phyloP scores from a whole-genome alignment of 2,888 invertebrate species.

The Agrochola litura region DNA sequence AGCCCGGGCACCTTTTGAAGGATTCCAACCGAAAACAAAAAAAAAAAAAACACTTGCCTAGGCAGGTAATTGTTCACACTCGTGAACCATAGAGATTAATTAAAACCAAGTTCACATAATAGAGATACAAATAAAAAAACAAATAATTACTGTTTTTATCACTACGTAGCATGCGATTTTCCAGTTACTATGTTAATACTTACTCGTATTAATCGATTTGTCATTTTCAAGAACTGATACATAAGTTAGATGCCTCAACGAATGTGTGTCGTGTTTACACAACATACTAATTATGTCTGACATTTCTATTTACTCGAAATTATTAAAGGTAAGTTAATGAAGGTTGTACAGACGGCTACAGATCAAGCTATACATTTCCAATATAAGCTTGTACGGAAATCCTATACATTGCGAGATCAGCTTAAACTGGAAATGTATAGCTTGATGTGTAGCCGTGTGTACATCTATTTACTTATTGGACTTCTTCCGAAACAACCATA shows the following conservation, averaged over 20 bases:
- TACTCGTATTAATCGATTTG: conserved; percentile 56
- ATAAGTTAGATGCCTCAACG: conserved; percentile 30
- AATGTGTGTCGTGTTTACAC: conserved; percentile 19
- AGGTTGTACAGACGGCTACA: no score
- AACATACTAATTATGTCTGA: not conserved
- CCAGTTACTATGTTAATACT: conserved; percentile 38
- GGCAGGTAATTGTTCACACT: not conserved
- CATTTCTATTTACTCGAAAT: not conserved
- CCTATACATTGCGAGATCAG: no score
- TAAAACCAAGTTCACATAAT: conserved; percentile 52
- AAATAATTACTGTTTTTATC: conserved; percentile 48
- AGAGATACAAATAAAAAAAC: conserved; percentile 30
- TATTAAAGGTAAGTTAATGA: not conserved
- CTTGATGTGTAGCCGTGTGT: no score
- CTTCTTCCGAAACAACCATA: not conserved
- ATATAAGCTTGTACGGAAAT: no score
- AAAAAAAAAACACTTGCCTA: not conserved
- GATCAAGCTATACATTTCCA: no score
- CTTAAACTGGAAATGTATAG: no score
- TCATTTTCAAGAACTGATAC: conserved; percentile 54
- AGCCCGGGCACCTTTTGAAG: not conserved
- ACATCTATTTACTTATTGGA: not conserved
- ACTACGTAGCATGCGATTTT: conserved; percentile 51
- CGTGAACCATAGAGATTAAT: conserved; percentile 38
- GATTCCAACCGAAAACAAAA: not conserved